Evolutionary conservation across 2,113 vertebrate species (phyloP).

Genomic region (Pituophis catenifer): DNA sequence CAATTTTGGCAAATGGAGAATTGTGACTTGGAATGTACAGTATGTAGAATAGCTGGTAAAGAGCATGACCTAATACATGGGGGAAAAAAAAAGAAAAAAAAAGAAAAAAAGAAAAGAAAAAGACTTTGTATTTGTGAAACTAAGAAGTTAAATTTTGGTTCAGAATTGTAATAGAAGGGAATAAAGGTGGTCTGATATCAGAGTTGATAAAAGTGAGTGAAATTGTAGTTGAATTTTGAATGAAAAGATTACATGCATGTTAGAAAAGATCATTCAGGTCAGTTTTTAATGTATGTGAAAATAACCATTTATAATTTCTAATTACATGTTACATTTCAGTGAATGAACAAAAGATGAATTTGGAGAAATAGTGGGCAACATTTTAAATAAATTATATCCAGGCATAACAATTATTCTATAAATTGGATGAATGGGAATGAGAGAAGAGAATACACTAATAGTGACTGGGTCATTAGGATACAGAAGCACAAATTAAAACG

Average conservation of each 20-base stretch:
- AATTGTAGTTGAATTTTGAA: not conserved
- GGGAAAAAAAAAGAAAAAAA: not conserved
- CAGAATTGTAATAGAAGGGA: not conserved
- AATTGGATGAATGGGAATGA: not conserved
- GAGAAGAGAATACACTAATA: not conserved
- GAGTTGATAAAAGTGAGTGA: not conserved
- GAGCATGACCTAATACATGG: not conserved
- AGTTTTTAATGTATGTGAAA: not conserved
- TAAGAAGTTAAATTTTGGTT: not conserved
- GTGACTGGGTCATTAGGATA: not conserved
- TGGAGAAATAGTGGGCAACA: not conserved
- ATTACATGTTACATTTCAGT: not conserved
- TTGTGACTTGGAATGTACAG: not conserved
- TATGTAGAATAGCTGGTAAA: not conserved
- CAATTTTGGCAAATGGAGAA: not conserved
- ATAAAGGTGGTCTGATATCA: not conserved
- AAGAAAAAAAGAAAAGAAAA: not conserved
- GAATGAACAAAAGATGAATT: not conserved
- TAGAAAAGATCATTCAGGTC: not conserved
- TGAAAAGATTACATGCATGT: not conserved
- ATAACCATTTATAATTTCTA: not conserved
- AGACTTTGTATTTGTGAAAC: not conserved
- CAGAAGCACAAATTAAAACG: not conserved
- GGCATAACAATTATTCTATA: not conserved
- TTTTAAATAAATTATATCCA: not conserved